phyloP scores from a whole-genome alignment of 2,797 vertebrate species.

The Coilia nasus region DNA sequence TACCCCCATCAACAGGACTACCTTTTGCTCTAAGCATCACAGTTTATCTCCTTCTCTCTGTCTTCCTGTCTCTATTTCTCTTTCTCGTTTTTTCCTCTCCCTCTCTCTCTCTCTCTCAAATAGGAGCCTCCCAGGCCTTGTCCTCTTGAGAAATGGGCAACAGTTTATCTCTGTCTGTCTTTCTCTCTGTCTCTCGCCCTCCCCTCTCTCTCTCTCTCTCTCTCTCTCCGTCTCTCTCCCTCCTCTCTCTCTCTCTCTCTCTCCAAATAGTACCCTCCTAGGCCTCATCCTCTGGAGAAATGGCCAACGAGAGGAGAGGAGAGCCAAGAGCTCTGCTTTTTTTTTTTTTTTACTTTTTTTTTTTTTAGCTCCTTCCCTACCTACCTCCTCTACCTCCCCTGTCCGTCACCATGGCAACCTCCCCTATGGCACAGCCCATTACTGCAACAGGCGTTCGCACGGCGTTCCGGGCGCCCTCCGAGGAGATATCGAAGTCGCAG shows the following conservation, averaged over 20 bases:
- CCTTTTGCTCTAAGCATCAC: no score
- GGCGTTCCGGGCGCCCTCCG: neutral
- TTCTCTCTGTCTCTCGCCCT: no score
- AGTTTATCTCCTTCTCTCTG: no score
- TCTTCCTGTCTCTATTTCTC: no score
- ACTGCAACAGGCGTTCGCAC: neutral
- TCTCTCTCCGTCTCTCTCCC: no score
- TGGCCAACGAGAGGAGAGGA: neutral
- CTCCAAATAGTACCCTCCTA: neutral
- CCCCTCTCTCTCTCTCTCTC: no score
- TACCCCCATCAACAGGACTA: no score
- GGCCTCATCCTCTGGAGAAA: neutral
- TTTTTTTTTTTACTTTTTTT: neutral
- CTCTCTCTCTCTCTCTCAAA: no score
- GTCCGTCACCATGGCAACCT: neutral
- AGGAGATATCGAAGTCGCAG: neutral
- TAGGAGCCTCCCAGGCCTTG: no score
- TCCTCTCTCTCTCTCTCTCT: neutral
- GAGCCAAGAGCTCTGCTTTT: neutral
- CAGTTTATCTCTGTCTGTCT: no score
- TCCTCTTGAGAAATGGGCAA: no score
- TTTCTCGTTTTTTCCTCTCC: no score
- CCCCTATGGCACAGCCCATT: neutral
- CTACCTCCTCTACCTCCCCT: neutral
- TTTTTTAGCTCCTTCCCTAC: neutral